A percentile compares a stretch with the other conserved stretches of the same genome.
These are phyloP conservation scores for Apocheima hispidaria DNA, from an alignment of 2,888 invertebrate species.

Conservation along the genomic window DNA sequence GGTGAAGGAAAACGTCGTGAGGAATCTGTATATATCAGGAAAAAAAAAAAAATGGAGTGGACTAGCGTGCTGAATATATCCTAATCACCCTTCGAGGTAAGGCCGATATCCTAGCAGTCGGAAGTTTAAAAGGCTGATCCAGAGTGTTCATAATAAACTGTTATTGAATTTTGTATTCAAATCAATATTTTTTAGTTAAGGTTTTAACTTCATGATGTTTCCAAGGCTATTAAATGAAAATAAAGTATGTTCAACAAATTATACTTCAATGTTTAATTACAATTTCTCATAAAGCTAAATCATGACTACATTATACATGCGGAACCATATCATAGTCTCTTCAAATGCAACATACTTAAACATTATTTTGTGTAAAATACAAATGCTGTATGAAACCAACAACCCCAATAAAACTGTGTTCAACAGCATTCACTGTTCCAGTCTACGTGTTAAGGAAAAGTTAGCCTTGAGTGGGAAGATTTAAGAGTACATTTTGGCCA, in stretches of 20 bases:
- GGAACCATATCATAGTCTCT: constrained; percentile 72
- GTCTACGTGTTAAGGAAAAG: constrained; percentile 25
- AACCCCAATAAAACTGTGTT: constrained; percentile 58
- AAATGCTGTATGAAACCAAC: constrained; percentile 71
- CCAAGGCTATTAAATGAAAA: constrained; percentile 44
- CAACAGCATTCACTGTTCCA: constrained; percentile 44
- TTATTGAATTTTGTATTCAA: too few species aligned
- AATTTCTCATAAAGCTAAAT: constrained; percentile 79
- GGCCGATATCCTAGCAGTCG: too few species aligned
- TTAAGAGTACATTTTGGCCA: constrained; percentile 94
- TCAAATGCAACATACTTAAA: constrained; percentile 75
- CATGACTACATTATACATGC: constrained; percentile 76
- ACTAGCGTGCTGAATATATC: too few species aligned
- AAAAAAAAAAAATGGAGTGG: too few species aligned
- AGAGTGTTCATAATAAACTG: too few species aligned
- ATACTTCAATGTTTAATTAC: constrained; percentile 82
- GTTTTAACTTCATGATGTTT: neutral
- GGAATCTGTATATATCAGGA: too few species aligned
- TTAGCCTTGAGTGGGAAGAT: constrained; percentile 88
- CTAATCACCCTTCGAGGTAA: too few species aligned
- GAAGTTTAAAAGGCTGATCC: too few species aligned
- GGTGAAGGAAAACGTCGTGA: too few species aligned
- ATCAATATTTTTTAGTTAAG: too few species aligned
- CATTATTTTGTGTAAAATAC: constrained; percentile 67
- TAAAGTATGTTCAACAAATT: constrained; percentile 69